Percentiles rank a stretch among this genome's conserved stretches.
Conservation (phyloP, 1,140 invertebrate genomes). For the Rhagoletis pomonella region DNA sequence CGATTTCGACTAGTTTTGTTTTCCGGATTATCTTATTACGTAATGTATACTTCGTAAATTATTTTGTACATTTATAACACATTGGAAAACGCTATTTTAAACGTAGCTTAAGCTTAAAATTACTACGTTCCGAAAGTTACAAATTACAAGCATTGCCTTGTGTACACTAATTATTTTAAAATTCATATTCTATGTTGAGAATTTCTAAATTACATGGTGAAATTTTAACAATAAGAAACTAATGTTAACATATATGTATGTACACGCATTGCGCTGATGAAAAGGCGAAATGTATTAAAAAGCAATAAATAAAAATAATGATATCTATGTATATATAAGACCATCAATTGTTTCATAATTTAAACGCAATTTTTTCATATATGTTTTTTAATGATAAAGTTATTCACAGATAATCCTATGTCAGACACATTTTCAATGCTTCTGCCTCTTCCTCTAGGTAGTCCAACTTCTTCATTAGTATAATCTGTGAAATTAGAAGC, state of each 20-base stretch:
- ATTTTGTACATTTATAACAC: neutral
- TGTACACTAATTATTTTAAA: no score
- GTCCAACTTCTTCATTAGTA: slow-evolving; percentile 86
- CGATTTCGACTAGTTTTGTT: neutral
- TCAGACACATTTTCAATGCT: slow-evolving; percentile 69
- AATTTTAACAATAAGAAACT: slow-evolving; percentile 20
- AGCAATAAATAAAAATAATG: slow-evolving; percentile 18
- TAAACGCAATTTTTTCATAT: neutral
- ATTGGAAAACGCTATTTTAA: neutral
- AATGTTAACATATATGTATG: neutral
- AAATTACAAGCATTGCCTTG: no score
- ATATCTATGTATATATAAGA: slow-evolving; percentile 35
- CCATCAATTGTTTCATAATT: neutral
- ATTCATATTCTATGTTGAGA: neutral
- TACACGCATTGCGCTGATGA: neutral
- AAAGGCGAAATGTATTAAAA: slow-evolving; percentile 18
- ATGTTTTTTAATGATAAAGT: neutral
- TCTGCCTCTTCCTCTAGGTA: slow-evolving; percentile 86
- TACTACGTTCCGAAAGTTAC: no score
- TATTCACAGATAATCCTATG: neutral
- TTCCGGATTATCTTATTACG: neutral
- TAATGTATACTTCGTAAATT: neutral
- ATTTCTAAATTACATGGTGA: neutral
- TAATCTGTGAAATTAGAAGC: slow-evolving; percentile 78
- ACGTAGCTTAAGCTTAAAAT: neutral